phyloP scores from a whole-genome alignment of 92 coral and sea anemone genomes.

The Siderastrea radians region DNA sequence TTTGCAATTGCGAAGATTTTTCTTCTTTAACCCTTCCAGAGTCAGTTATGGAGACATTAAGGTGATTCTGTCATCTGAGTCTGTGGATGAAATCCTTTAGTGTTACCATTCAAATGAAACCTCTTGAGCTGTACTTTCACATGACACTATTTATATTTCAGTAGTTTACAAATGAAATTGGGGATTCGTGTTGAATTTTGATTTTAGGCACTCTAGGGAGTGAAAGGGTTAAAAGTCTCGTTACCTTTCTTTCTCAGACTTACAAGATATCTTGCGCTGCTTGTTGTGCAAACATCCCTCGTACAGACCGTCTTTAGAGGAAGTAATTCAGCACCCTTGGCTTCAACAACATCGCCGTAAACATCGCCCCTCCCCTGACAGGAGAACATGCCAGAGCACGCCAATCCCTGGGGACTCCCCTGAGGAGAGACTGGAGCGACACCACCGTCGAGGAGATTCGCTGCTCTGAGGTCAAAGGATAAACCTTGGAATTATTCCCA shows the following conservation, averaged over 20 bases:
- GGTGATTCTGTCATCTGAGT: too few relatives aligned
- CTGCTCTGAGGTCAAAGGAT: neutral
- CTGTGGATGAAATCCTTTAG: too few relatives aligned
- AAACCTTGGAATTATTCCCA: neutral
- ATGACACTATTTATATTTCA: too few relatives aligned
- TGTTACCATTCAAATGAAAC: too few relatives aligned
- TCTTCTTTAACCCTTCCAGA: too few relatives aligned
- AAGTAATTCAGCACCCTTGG: slow-evolving; percentile 92
- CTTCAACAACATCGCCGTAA: slow-evolving; percentile 51
- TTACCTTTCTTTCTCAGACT: slow-evolving; percentile 50
- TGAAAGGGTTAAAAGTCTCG: too few relatives aligned
- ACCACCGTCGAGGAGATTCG: slow-evolving; percentile 27
- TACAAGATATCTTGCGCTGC: slow-evolving; percentile 83
- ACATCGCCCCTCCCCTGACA: slow-evolving; percentile 22
- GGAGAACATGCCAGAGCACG: slow-evolving; percentile 45
- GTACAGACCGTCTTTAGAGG: slow-evolving; percentile 83
- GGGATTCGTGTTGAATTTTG: too few relatives aligned
- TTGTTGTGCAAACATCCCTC: slow-evolving; percentile 91
- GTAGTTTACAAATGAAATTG: too few relatives aligned
- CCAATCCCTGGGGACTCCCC: slow-evolving; percentile 19
- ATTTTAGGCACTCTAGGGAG: too few relatives aligned
- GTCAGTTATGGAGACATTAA: too few relatives aligned
- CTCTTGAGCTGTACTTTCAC: too few relatives aligned
- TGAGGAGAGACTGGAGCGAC: slow-evolving; percentile 7
- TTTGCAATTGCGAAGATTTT: too few relatives aligned